These are phyloP conservation scores for Rotaria macrura DNA, from an alignment of 2,888 invertebrate species.

Conservation along the genomic window DNA sequence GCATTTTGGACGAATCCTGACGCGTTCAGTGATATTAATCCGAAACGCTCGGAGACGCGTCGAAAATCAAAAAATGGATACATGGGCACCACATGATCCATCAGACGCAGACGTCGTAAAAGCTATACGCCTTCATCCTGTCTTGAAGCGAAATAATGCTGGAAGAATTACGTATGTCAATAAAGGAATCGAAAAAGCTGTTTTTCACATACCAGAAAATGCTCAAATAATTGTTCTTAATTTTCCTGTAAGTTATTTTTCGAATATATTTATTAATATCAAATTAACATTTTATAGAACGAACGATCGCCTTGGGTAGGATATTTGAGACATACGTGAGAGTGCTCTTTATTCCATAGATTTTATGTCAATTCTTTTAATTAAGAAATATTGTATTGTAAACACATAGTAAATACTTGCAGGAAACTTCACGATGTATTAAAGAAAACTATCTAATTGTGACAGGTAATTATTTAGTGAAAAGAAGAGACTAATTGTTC, in stretches of 20 bases:
- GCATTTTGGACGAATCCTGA: too few species aligned
- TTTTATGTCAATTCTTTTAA: too few species aligned
- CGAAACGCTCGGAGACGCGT: too few species aligned
- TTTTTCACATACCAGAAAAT: background rate
- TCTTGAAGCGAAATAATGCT: background rate
- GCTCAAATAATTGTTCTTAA: slow-evolving; percentile 12
- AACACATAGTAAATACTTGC: too few species aligned
- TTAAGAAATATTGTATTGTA: too few species aligned
- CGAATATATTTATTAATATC: background rate
- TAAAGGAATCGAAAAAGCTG: background rate
- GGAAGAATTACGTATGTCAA: background rate
- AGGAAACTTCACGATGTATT: too few species aligned
- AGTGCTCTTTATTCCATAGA: background rate
- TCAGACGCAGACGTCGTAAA: background rate
- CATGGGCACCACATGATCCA: background rate
- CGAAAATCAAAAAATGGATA: too few species aligned
- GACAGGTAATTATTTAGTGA: too few species aligned
- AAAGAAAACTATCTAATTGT: too few species aligned
- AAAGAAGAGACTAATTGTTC: too few species aligned
- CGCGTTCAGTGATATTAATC: too few species aligned
- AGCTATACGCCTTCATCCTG: background rate
- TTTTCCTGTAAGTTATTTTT: background rate
- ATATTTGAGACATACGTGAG: background rate
- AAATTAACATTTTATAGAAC: too few species aligned
- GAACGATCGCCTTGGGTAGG: background rate